Percentiles rank a stretch among this genome's conserved stretches.
phyloP scores from a whole-genome alignment of 2,113 vertebrate genomes.

The Nannospalax galili region DNA sequence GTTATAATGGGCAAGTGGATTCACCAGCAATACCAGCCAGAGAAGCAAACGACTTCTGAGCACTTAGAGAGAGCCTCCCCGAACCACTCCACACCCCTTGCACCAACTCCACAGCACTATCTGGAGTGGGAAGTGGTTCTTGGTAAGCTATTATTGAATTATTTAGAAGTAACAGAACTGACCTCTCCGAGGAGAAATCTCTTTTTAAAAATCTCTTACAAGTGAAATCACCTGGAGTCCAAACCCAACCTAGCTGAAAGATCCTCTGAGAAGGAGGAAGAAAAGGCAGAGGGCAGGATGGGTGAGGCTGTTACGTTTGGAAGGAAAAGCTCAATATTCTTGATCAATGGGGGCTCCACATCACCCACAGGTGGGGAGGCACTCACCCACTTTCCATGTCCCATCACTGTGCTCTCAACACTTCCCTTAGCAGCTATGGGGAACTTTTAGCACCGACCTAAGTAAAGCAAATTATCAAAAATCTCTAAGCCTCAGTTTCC shows the following conservation, averaged over 20 bases:
- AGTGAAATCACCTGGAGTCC: constrained; percentile 18
- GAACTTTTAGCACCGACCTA: neutral
- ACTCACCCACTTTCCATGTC: neutral
- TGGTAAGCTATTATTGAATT: neutral
- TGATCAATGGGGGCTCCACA: neutral
- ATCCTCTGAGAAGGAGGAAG: neutral
- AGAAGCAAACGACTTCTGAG: neutral
- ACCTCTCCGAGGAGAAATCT: constrained; percentile 54
- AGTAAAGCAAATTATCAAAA: neutral
- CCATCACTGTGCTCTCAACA: neutral
- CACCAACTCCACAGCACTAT: neutral
- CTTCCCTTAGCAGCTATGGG: neutral
- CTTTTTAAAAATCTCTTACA: constrained; percentile 44
- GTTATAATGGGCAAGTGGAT: neutral
- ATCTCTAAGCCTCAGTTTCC: constrained; percentile 6
- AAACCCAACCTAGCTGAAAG: neutral
- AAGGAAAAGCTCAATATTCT: neutral
- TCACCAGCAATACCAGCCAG: constrained; percentile 10
- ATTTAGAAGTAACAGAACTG: constrained; percentile 39
- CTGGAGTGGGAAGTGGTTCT: neutral
- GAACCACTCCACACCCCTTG: neutral
- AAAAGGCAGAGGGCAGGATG: neutral
- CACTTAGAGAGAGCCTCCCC: neutral
- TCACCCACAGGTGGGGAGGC: neutral
- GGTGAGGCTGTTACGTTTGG: neutral